Conservation (phyloP, 2,113 vertebrate genomes). For the Oreotrochilus melanogaster region DNA sequence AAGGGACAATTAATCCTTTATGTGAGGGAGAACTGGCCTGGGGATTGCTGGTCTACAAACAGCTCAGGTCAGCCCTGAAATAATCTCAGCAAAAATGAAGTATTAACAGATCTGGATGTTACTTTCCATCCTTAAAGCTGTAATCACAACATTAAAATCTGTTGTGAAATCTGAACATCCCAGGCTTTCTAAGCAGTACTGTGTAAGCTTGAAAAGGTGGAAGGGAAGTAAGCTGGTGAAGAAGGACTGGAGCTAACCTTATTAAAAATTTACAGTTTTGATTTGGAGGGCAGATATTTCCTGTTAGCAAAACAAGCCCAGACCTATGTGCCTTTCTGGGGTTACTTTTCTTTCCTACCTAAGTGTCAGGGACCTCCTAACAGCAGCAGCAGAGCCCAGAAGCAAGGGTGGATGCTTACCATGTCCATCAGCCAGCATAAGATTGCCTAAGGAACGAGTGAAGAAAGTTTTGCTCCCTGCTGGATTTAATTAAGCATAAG, state of each 20-base stretch:
- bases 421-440: neutral
- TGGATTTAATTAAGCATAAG: neutral
- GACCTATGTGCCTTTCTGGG: neutral
- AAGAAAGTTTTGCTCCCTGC: neutral
- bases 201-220: too few species aligned
- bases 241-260: neutral
- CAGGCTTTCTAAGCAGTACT: neutral
- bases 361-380: neutral
- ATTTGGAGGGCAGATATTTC: neutral
- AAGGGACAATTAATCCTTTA: neutral
- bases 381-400: neutral
- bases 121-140: neutral
- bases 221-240: neutral
- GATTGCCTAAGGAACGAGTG: neutral
- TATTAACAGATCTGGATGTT: neutral
- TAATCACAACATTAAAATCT: too few species aligned
- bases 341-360: neutral
- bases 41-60: neutral
- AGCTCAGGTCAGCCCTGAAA: neutral
- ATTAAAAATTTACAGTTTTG: neutral
- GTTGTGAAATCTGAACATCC: neutral
- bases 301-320: neutral
- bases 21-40: neutral
- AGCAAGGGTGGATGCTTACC: neutral
- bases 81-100: neutral